phyloP scores from a whole-genome alignment of 2,113 vertebrate genomes.

The Tinamus guttatus region DNA sequence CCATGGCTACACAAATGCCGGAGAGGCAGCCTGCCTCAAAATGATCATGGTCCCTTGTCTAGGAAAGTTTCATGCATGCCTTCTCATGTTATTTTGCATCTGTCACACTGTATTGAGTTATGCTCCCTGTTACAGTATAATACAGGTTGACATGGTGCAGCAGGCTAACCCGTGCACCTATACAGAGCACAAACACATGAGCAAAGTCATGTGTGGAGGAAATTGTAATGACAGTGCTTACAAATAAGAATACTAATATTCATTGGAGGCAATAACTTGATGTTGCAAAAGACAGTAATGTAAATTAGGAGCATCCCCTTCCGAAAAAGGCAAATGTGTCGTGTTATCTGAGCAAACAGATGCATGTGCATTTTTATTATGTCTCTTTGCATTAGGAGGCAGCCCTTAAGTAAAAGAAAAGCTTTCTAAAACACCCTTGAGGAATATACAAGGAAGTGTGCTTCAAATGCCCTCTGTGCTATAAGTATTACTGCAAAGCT shows the following conservation, averaged over 20 bases:
- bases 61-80: not conserved
- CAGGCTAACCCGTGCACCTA: not conserved
- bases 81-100: not conserved
- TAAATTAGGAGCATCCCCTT: not conserved
- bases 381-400: constrained; percentile 64
- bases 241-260: constrained; percentile 12
- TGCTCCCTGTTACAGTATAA: not conserved
- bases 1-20: not conserved
- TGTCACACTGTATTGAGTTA: not conserved
- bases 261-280: not conserved
- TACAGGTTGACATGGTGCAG: not conserved
- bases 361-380: constrained; percentile 46
- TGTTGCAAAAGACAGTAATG: not conserved
- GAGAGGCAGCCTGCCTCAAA: not conserved
- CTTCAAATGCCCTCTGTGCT: not conserved
- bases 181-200: not conserved
- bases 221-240: not conserved
- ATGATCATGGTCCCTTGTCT: not conserved
- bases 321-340: not conserved
- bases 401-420: constrained; percentile 61
- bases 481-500: not conserved
- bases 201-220: not conserved
- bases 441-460: constrained; percentile 12
- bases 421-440: constrained; percentile 40
- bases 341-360: constrained; percentile 29